phyloP scores from a whole-genome alignment of 2,113 vertebrate species.

The Meles meles region DNA sequence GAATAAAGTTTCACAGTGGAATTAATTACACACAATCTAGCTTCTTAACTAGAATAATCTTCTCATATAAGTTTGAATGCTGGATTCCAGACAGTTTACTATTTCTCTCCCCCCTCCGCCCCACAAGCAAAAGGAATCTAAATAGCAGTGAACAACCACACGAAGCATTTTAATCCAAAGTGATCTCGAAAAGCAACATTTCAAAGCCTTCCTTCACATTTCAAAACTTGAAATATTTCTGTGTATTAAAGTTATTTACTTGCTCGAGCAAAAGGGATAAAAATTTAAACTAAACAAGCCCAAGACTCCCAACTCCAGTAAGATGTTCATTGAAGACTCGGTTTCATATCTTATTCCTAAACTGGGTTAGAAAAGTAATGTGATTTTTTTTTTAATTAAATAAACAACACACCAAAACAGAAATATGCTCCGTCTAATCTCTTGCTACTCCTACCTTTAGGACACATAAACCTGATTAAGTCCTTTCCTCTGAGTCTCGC shows the following conservation, averaged over 20 bases:
- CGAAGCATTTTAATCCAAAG: constrained; percentile 64
- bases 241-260: constrained; percentile 75
- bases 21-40: constrained; percentile 77
- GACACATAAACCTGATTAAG: constrained; percentile 99
- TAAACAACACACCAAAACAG: constrained; percentile 85
- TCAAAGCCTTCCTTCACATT: constrained; percentile 66
- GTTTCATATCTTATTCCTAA: constrained; percentile 80
- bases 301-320: constrained; percentile 76
- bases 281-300: constrained; percentile 74
- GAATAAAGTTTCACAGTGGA: constrained; percentile 80
- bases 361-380: constrained; percentile 86
- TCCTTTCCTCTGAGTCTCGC: constrained; percentile 94
- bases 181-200: constrained; percentile 60
- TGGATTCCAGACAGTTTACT: constrained; percentile 74
- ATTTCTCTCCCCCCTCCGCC: constrained; percentile 2
- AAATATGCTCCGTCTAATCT: constrained; percentile 83
- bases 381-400: constrained; percentile 83
- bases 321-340: constrained; percentile 79
- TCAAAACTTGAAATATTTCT: constrained; percentile 70
- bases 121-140: constrained; percentile 72
- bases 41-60: constrained; percentile 73
- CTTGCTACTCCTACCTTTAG: constrained; percentile 94
- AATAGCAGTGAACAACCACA: constrained; percentile 63
- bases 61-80: constrained; percentile 66
- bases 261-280: constrained; percentile 75